phyloP scores from a whole-genome alignment of 2,888 invertebrate species.

The Drosophila fulvimacula region DNA sequence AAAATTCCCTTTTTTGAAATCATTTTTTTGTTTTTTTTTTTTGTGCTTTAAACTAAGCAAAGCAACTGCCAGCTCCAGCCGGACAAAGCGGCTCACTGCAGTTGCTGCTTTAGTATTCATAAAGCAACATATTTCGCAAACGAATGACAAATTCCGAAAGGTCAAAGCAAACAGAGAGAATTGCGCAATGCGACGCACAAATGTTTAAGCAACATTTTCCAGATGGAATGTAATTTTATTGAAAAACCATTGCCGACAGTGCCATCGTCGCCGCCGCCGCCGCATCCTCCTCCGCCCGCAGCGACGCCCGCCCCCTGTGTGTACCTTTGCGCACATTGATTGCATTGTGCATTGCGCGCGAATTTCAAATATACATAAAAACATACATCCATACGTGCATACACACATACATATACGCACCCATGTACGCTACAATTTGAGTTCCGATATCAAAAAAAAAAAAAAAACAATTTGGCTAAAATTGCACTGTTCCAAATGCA shows the following conservation, averaged over 20 bases:
- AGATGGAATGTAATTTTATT: slow-evolving; percentile 47
- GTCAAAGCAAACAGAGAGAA: slow-evolving; percentile 33
- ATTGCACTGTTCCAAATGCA: slow-evolving; percentile 59
- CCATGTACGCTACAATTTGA: not conserved
- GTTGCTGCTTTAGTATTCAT: slow-evolving; percentile 22
- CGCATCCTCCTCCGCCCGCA: not conserved
- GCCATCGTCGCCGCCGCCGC: not conserved
- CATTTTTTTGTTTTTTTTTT: too few relatives aligned
- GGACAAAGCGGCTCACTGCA: slow-evolving; percentile 26
- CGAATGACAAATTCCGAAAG: slow-evolving; percentile 9
- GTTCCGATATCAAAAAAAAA: slow-evolving; percentile 1
- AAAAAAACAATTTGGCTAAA: slow-evolving; percentile 41
- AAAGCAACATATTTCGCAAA: slow-evolving; percentile 20
- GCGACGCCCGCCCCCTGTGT: not conserved
- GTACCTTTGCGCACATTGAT: slow-evolving; percentile 31
- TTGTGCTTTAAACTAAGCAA: not conserved
- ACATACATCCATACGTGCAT: too few relatives aligned
- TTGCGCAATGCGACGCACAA: slow-evolving; percentile 46
- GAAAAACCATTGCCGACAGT: slow-evolving; percentile 23
- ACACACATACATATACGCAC: not conserved
- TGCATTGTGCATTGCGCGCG: slow-evolving; percentile 46
- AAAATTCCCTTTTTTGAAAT: not conserved
- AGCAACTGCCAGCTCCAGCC: slow-evolving; percentile 11
- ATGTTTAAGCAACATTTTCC: slow-evolving; percentile 33
- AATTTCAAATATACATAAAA: slow-evolving; percentile 3